Evolutionary conservation across 2,113 vertebrate species (phyloP).

Genomic region (Myxocyprinus asiaticus): DNA sequence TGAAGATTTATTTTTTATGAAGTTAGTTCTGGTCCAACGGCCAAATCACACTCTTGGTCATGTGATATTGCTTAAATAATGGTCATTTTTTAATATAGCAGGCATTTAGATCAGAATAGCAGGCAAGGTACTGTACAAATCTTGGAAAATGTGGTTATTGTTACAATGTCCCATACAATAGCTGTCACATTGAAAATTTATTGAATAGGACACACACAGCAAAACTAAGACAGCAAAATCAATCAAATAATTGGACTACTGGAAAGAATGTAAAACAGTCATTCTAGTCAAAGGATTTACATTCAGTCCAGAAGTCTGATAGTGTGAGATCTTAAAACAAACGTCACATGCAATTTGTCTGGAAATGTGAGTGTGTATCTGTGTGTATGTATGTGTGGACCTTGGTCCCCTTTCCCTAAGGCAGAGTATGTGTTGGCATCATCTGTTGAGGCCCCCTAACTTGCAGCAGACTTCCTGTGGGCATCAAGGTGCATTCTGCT

Average conservation of each 20-base stretch:
- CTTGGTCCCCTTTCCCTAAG: slow-evolving; percentile 12
- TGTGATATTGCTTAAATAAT: neutral
- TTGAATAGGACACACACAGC: neutral
- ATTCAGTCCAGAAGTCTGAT: neutral
- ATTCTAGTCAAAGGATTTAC: neutral
- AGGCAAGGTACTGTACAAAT: neutral
- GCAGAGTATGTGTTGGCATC: slow-evolving; percentile 42
- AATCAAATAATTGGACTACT: neutral
- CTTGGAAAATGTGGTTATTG: slow-evolving; percentile 7
- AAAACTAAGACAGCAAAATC: neutral
- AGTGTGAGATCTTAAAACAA: neutral
- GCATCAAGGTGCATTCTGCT: slow-evolving; percentile 55
- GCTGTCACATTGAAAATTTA: neutral
- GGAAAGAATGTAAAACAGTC: neutral
- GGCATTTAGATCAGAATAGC: neutral
- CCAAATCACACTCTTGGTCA: too few species aligned
- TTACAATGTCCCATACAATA: neutral
- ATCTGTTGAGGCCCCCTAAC: slow-evolving; percentile 46
- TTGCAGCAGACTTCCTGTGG: slow-evolving; percentile 68
- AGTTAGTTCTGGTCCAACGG: too few species aligned
- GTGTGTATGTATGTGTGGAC: slow-evolving; percentile 18
- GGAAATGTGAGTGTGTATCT: slow-evolving; percentile 5
- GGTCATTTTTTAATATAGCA: neutral
- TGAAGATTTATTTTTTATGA: too few species aligned
- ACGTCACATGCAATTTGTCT: neutral